Conservation (phyloP, 2,113 vertebrate genomes). For the Naja naja region DNA sequence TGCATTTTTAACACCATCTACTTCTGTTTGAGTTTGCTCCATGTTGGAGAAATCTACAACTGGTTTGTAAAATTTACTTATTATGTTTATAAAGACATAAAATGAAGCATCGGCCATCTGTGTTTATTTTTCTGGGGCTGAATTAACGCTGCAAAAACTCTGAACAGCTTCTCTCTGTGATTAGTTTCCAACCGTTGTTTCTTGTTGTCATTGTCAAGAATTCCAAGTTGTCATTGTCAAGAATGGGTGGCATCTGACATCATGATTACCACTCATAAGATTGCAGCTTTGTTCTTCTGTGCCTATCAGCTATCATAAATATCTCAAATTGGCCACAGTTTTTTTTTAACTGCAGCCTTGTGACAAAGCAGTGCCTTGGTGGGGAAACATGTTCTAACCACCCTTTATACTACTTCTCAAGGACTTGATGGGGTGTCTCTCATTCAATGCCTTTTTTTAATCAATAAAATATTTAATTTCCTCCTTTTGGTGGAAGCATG, state of each 20-base stretch:
- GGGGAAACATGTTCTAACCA: background rate
- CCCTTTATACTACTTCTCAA: background rate
- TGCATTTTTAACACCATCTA: too few relatives aligned
- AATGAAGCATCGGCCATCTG: too few relatives aligned
- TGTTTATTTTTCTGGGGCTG: too few relatives aligned
- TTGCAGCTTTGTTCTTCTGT: background rate
- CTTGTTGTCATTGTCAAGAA: too few relatives aligned
- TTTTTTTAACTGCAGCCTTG: background rate
- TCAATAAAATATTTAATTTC: background rate
- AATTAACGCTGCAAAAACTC: too few relatives aligned
- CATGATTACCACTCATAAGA: background rate
- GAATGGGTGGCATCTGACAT: background rate
- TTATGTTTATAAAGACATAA: too few relatives aligned
- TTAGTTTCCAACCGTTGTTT: too few relatives aligned
- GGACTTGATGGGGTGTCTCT: background rate
- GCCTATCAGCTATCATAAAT: background rate
- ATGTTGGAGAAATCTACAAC: too few relatives aligned
- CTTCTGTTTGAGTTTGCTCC: too few relatives aligned
- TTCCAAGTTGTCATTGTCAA: background rate
- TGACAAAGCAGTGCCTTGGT: background rate
- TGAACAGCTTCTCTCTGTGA: too few relatives aligned
- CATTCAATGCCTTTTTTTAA: background rate
- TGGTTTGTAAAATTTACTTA: too few relatives aligned
- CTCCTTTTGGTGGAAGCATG: background rate
- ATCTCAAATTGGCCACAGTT: background rate